phyloP scores from a whole-genome alignment of 2,113 vertebrate species.

The Planiliza haematocheilus region DNA sequence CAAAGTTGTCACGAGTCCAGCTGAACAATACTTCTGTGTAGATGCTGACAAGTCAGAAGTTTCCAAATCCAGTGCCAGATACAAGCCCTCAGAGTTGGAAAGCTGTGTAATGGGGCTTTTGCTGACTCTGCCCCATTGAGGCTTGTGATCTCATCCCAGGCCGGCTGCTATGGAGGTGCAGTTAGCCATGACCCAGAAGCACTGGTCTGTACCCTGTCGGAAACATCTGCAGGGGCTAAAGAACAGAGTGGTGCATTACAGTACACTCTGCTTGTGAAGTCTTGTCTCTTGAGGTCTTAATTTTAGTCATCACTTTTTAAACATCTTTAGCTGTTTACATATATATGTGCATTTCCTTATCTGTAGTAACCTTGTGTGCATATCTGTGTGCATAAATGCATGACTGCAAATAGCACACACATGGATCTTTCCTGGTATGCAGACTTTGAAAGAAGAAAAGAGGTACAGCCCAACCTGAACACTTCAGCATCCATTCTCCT shows the following conservation, averaged over 20 bases:
- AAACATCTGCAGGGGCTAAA: conserved; percentile 9
- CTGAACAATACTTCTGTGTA: conserved; percentile 43
- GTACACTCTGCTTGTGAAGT: conserved; percentile 4
- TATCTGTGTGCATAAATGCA: background rate
- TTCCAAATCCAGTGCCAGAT: conserved; percentile 59
- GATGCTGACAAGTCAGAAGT: conserved; percentile 65
- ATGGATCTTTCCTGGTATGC: conserved; percentile 30
- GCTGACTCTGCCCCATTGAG: conserved; percentile 69
- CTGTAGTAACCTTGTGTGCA: background rate
- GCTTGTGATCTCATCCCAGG: conserved; percentile 66
- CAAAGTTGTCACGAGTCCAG: conserved; percentile 33
- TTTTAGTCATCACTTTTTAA: background rate
- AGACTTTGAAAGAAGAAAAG: conserved; percentile 24
- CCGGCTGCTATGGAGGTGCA: conserved; percentile 29
- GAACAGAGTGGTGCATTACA: background rate
- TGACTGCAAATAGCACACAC: conserved; percentile 1
- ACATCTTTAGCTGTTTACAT: background rate
- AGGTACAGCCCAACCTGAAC: conserved; percentile 10
- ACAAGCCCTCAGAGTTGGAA: conserved; percentile 62
- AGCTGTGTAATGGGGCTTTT: conserved; percentile 57
- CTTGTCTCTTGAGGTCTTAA: background rate
- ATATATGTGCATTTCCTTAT: background rate
- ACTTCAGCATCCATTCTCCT: conserved; percentile 4
- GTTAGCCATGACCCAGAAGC: conserved; percentile 48
- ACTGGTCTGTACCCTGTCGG: conserved; percentile 26